Evolutionary conservation across 92 coral and sea anemone genomes (phyloP), one percentile per base, ranked within the genome.

Genomic region (Porites rus): DNA sequence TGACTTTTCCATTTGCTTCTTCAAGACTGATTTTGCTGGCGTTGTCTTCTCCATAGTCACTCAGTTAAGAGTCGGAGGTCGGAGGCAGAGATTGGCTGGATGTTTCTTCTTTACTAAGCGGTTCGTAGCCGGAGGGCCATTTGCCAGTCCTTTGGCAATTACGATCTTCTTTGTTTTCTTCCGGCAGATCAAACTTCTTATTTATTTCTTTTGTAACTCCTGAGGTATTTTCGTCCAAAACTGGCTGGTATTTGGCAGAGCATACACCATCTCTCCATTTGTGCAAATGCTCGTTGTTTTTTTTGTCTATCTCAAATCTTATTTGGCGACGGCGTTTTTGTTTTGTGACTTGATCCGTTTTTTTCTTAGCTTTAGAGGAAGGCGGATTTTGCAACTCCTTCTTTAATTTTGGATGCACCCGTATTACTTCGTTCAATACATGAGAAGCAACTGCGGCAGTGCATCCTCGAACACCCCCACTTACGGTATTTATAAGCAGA

Each of bases 1-100:
- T 74, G 22, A 89, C 76, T 17, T 68, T 52, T 1, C 91, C 85
- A 8, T 62, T 65, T 19, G 13, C 53, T n/a, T 8, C 59, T 70
- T n/a, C 43, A 28, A 54, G n/a, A 53, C 8, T 53, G 51, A 18
- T 79, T 79, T 24, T 16, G 76, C 10, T 28, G 66, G 1, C 65
- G 69, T 7, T 16, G 1, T 78, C 73, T 78, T 78, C 72, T 13
- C 11, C 10, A 72, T 2, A 5, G 21, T 17, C 4, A 5, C 0
- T 21, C 24, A 1, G 1, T n/a, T n/a, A n/a, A n/a, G n/a, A n/a
- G 21, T 43, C 16, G 17, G 16, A 7, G n/a, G n/a, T n/a, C n/a
- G n/a, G n/a, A 46, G 22, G 58, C 12, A 46, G 22, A 43, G 59
- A 8, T 54, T 8, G 76, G 21, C 58, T 7, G 51, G 60, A 2